phyloP scores from a whole-genome alignment of 2,113 vertebrate genomes.

The Cololabis saira region DNA sequence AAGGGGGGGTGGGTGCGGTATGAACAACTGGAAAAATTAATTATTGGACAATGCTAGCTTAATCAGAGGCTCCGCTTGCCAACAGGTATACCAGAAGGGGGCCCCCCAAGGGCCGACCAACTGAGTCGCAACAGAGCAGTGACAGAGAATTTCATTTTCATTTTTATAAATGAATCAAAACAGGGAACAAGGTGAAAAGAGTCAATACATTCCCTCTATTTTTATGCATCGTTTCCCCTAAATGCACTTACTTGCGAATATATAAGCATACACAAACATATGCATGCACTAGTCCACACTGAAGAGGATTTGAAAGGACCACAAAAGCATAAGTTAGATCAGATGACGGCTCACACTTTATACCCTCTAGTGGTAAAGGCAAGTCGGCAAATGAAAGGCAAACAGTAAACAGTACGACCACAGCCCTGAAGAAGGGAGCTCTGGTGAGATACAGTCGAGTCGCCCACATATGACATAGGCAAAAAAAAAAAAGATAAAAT shows the following conservation, averaged over 20 bases:
- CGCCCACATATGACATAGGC: not conserved
- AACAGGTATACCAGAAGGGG: too few relatives aligned
- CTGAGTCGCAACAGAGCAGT: too few relatives aligned
- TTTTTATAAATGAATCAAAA: too few relatives aligned
- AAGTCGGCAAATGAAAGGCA: slow-evolving; percentile 28
- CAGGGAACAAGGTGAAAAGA: too few relatives aligned
- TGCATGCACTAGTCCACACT: not conserved
- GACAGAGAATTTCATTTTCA: too few relatives aligned
- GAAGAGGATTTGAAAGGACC: slow-evolving; percentile 7
- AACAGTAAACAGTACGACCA: slow-evolving; percentile 11
- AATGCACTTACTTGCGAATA: slow-evolving; percentile 12
- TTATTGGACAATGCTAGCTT: too few relatives aligned
- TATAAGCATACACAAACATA: slow-evolving; percentile 1
- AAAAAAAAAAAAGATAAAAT: slow-evolving; percentile 35
- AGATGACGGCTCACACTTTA: slow-evolving; percentile 32
- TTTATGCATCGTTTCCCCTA: too few relatives aligned
- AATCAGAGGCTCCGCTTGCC: too few relatives aligned
- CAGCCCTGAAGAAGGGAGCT: slow-evolving; percentile 30
- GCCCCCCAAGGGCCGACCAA: too few relatives aligned
- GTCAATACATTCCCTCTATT: too few relatives aligned
- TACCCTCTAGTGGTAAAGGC: slow-evolving; percentile 16
- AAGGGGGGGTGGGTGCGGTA: too few relatives aligned
- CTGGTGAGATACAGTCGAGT: slow-evolving; percentile 13
- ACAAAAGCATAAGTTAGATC: slow-evolving; percentile 26
- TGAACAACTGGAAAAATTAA: too few relatives aligned